Evolutionary conservation across 2,113 vertebrate genomes (phyloP), one percentile per base, ranked within the genome.

Genomic region (Tyto alba): DNA sequence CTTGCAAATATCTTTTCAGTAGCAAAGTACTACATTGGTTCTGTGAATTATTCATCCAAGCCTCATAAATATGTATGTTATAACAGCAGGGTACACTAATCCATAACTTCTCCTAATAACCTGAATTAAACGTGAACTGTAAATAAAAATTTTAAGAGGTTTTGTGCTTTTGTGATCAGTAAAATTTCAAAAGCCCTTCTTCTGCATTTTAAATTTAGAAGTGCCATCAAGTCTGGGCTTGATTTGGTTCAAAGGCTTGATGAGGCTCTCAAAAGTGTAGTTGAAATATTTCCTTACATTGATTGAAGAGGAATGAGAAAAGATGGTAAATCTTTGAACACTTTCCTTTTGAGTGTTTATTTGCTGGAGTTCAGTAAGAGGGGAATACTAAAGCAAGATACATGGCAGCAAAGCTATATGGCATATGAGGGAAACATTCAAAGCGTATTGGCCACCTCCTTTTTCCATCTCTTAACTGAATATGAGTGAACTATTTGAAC

Each of bases 21-120:
- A 91, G 29, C 22, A 83, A 94, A 89, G 13, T 12, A 88, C 11
- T 50, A 63, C 34, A 76, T 43, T 47, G 30, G 4, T 76, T 68
- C 55, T 72, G 38, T 92, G 85, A 96, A 91, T 94, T 92, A 92
- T 92, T 96, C 38, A 94, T 93, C 53, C 30, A 92, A 50, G 50
- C 18, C 22, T 91, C 57, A 95, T 93, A 95, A 97, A 95, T 95
- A 91, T 85, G 69, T 38, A 93, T 87, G 85, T 93, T 68, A 23
- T 64, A 92, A 50, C 57, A 89, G 89, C 48, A 73, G 74, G 32
- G 12, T 85, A 62, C 43, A 76, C 36, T 89, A 89, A 95, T 89
- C 59, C 57, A 79, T 59, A 91, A 55, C 48, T 69, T 95, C 18
- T 34, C 23, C 32, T 78, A 92, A 94, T 68, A 95, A 52, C 20